Percentiles rank a stretch among this genome's conserved stretches.
These are phyloP conservation scores for Lasioglossum oenotherae DNA, from an alignment of 2,888 invertebrate genomes.

Conservation along the genomic window DNA sequence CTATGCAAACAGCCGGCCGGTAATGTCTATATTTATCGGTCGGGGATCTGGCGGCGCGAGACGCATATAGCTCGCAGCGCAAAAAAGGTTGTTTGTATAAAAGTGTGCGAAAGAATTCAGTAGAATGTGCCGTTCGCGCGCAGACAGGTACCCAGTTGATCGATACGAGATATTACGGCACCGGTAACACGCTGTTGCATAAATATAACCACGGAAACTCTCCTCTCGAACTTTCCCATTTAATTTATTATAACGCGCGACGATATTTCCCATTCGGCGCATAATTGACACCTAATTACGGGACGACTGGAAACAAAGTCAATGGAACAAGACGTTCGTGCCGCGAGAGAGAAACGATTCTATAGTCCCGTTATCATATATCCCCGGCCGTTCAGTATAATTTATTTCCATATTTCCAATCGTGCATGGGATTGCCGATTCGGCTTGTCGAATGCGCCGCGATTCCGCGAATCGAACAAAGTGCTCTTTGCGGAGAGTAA, in stretches of 20 bases:
- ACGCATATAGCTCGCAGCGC: neutral
- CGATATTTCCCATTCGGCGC: conserved; percentile 17
- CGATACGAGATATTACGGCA: conserved; percentile 8
- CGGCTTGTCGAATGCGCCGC: conserved; percentile 10
- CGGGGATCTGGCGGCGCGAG: neutral
- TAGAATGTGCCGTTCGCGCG: conserved; percentile 1
- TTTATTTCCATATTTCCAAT: conserved; percentile 35
- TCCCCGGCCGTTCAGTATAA: conserved; percentile 6
- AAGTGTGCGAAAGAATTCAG: conserved; percentile 11
- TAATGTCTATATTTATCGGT: conserved; percentile 2
- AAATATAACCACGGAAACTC: conserved; percentile 24
- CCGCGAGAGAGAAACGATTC: neutral
- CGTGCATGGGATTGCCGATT: conserved; percentile 38
- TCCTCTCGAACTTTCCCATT: neutral
- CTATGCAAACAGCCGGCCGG: neutral
- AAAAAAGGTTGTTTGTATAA: neutral
- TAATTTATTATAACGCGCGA: conserved; percentile 10
- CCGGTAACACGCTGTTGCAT: neutral
- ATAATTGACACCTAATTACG: conserved; percentile 41
- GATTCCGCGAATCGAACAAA: conserved; percentile 48
- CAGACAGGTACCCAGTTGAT: conserved; percentile 8
- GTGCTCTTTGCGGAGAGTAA: conserved; percentile 55
- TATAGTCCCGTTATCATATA: conserved; percentile 19
- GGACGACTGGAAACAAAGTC: conserved; percentile 23
- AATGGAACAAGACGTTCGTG: conserved; percentile 9